Evolutionary conservation across 53 echinoderm and acorn worm genomes (phyloP).

Genomic region (Astropecten irregularis): DNA sequence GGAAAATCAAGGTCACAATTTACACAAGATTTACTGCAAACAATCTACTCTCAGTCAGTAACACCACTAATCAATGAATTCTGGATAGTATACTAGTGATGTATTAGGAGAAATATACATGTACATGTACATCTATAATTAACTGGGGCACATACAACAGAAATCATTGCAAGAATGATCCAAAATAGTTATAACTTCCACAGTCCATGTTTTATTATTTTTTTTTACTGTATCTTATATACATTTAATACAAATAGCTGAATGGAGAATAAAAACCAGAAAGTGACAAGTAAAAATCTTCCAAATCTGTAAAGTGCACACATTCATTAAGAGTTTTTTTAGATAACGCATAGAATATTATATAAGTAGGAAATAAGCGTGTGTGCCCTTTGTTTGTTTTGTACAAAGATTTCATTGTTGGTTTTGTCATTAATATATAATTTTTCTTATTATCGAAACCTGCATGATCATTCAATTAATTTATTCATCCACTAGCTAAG

Average conservation of each 20-base stretch:
- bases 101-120: no score
- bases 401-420: constrained; percentile 92
- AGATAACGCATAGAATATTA: constrained; percentile 73
- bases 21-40: no score
- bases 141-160: no score
- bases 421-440: constrained; percentile 58
- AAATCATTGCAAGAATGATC: no score
- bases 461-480: constrained; percentile 65
- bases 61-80: no score
- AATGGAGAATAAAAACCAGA: constrained; percentile 59
- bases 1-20: no score
- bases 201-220: constrained; percentile 57
- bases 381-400: constrained; percentile 76
- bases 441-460: constrained; percentile 57
- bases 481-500: constrained; percentile 45
- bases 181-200: constrained; percentile 48
- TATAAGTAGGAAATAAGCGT: constrained; percentile 96
- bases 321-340: constrained; percentile 63
- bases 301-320: constrained; percentile 95
- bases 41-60: no score
- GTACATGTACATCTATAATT: no score
- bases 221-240: constrained; percentile 60
- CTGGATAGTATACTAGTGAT: no score
- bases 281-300: constrained; percentile 69
- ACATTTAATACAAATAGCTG: constrained; percentile 62